Evolutionary conservation across 1,140 invertebrate genomes (phyloP), one percentile per base, ranked within the genome.

Genomic region (Episyrphus balteatus): DNA sequence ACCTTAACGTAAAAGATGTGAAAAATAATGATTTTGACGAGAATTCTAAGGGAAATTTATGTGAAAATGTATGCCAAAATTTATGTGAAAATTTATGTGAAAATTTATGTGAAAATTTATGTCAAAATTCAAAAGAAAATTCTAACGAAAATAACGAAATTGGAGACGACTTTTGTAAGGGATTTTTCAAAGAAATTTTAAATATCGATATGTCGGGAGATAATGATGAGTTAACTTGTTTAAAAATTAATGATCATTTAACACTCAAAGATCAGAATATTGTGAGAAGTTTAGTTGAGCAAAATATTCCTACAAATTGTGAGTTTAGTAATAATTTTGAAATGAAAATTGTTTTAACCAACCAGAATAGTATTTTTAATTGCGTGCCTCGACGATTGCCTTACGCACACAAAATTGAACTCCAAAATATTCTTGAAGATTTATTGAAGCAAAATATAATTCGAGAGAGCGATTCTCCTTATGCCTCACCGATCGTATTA

Each of bases 401-500:
- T 1, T 47, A 47, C 47, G 30, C 18, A 10, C 55, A 63, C 30
- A 59, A 58, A 34, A 9, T 26, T 15, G 41, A 54, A 30, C 40
- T 66, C 37, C 26, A 55, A 41, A 48, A 48, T 17, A 61, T 58
- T 40, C 34, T 62, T n/a, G 42, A 52, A 36, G 53, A 58, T 36
- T 51, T 61, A 31, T 13, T 58, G 10, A 19, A 47, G 14, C 17
- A 50, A 5, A 42, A 48, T 19, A 51, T 64, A 17, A 62, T 66
- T 34, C 30, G 46, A n/a, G 36, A 48, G 21, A 55, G n/a, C n/a
- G n/a, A n/a, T n/a, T n/a, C n/a, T n/a, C n/a, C n/a, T n/a, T n/a
- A n/a, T n/a, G n/a, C n/a, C n/a, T n/a, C n/a, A n/a, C n/a, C n/a
- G n/a, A n/a, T n/a, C n/a, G n/a, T n/a, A n/a, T n/a, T n/a, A n/a